Base-by-base conservation (phyloP, 2,888 invertebrate genomes). In the Trichopria drosophilae region DNA sequence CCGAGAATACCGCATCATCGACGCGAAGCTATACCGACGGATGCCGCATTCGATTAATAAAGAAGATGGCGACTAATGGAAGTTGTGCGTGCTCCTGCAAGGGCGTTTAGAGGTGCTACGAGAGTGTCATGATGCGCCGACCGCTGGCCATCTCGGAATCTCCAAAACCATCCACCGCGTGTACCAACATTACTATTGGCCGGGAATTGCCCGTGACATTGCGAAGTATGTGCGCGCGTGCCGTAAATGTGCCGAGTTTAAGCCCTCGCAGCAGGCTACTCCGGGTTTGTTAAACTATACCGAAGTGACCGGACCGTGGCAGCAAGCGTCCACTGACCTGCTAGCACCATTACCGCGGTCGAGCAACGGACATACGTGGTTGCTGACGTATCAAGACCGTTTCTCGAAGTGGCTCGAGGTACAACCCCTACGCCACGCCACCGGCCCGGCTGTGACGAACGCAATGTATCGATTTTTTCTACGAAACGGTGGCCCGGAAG, bases 41-140 rank as follows among this genome's bases (percentile, higher is more conserved):
- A 23, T 23, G 10, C 9, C 4, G 2, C 26, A 34, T 12, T 19
- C 10, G 2, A 4, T 18, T n/a, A n/a, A 19, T 6, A 10, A 32
- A n/a, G 6, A 32, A 32, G 12, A 4, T 7, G 16, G 19, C 6
- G 31, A 56, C 7, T 22, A 35, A 7, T 60, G 56, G 56, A 49
- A 51, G 23, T 22, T 49, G 6, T 49, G 50, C 13, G 13, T 60
- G 3, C 55, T 60, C 10, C 20, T 29, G 2, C 43, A 42, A 2
- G 20, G 18, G 6, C 41, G 51, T 5, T 9, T 10, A 6, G 3
- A 39, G 13, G 50, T 57, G 52, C 13, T 50, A 32, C 3, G n/a
- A 1, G 15, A 32, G 3, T 31, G 13, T 20, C 65, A 66, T 36
- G 54, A 60, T 40, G 37, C 16, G 1, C 49, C 59, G 2, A 26